Evolutionary conservation across 1,140 invertebrate species (phyloP).

Genomic region (Leptonema lineaticorne): DNA sequence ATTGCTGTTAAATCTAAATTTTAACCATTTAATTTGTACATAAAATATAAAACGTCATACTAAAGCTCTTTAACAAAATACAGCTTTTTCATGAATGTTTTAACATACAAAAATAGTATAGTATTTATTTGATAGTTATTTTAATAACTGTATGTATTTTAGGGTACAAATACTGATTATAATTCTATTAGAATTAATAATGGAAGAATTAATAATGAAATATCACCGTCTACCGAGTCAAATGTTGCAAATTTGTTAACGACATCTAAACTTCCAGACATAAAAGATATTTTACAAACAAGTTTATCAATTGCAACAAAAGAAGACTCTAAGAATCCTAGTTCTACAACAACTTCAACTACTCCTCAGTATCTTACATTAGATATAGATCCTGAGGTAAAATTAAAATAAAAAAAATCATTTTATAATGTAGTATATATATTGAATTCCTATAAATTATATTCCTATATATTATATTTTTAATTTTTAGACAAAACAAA

Average conservation of each 20-base stretch:
- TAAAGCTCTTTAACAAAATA: no score
- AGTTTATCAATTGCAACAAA: conserved; percentile 57
- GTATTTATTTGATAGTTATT: no score
- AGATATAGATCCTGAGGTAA: conserved; percentile 59
- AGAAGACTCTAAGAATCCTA: conserved; percentile 55
- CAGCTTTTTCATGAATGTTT: no score
- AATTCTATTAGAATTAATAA: neutral
- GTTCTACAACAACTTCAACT: conserved; percentile 54
- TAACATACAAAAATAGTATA: no score
- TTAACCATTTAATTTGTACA: no score
- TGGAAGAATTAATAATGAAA: neutral
- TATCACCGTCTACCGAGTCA: conserved; percentile 49
- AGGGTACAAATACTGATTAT: neutral
- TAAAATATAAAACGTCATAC: no score
- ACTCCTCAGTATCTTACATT: conserved; percentile 58
- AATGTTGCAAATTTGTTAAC: conserved; percentile 58
- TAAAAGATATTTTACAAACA: conserved; percentile 58
- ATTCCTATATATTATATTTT: neutral
- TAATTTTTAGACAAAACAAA: conserved; percentile 53
- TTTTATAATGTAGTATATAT: conserved; percentile 3
- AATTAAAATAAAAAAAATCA: neutral
- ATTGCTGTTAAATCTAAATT: no score
- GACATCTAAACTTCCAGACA: conserved; percentile 56
- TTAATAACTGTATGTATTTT: neutral
- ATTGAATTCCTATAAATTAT: neutral